Conservation (phyloP, 1,140 invertebrate genomes). For the Orius insidiosus region DNA sequence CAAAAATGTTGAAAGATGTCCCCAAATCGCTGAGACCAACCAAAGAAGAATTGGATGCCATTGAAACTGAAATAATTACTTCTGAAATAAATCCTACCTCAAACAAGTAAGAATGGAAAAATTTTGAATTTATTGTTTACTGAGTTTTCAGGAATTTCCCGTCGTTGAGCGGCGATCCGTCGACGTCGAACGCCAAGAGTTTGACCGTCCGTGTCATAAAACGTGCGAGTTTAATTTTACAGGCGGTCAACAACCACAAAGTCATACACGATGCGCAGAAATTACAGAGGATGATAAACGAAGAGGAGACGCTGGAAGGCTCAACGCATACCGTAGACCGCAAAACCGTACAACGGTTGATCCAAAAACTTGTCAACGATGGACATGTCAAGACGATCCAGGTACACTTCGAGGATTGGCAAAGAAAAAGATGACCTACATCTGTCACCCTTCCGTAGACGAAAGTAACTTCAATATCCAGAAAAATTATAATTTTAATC, state of each 20-base stretch:
- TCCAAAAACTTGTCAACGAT: slow-evolving; percentile 35
- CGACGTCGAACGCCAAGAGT: not conserved
- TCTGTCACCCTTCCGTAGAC: slow-evolving; percentile 35
- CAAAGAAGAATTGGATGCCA: not conserved
- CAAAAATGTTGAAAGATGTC: not conserved
- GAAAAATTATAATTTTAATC: no score
- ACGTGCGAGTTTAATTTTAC: slow-evolving; percentile 40
- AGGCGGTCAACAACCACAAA: slow-evolving; percentile 34
- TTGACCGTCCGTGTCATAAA: slow-evolving; percentile 25
- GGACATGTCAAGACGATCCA: slow-evolving; percentile 40
- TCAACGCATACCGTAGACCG: slow-evolving; percentile 38
- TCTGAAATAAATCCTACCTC: no score
- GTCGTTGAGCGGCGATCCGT: slow-evolving; percentile 2
- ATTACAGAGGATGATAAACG: slow-evolving; percentile 33
- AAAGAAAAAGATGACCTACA: slow-evolving; percentile 30
- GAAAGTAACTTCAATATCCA: no score
- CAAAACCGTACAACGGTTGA: slow-evolving; percentile 37
- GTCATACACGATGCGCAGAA: slow-evolving; percentile 37
- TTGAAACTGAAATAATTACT: slow-evolving; percentile 3
- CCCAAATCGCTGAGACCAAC: not conserved
- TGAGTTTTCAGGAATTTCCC: not conserved
- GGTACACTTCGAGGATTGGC: slow-evolving; percentile 30
- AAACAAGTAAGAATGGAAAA: no score
- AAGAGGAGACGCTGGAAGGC: slow-evolving; percentile 36
- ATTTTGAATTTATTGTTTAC: no score